Conservation (phyloP, 2,888 invertebrate genomes). For the Dysmachus trigonus region DNA sequence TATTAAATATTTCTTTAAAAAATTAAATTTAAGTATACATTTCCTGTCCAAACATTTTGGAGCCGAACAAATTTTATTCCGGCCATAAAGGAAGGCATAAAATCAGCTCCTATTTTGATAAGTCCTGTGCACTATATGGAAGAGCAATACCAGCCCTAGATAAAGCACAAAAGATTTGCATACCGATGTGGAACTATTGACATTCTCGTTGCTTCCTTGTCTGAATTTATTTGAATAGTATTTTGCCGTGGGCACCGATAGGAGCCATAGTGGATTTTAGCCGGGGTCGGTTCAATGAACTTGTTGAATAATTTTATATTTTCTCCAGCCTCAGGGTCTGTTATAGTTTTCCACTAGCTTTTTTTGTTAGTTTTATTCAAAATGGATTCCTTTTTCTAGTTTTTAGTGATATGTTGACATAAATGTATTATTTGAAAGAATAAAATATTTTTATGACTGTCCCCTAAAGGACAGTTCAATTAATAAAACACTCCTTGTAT, state of each 20-base stretch:
- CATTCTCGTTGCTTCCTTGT: background rate
- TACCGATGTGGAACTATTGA: conserved; percentile 16
- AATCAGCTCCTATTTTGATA: background rate
- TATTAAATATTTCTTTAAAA: background rate
- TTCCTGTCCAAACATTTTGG: background rate
- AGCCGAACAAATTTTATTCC: background rate
- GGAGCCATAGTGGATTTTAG: conserved; percentile 1
- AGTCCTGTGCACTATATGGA: background rate
- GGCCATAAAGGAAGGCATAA: background rate
- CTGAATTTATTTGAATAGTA: conserved; percentile 22
- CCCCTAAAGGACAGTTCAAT: background rate
- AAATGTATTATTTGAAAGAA: background rate
- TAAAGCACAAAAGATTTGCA: conserved; percentile 13
- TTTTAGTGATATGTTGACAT: background rate
- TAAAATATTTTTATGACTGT: background rate
- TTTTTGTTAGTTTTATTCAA: background rate
- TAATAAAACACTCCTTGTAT: background rate
- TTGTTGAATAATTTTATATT: background rate
- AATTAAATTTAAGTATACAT: background rate
- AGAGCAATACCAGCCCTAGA: background rate
- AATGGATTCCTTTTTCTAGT: background rate
- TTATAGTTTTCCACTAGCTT: background rate
- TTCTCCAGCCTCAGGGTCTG: background rate
- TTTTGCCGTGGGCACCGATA: background rate
- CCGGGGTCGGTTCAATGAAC: background rate